A percentile compares a stretch with the other conserved stretches of the same genome.
Evolutionary conservation across 2,797 vertebrate genomes (phyloP).

Genomic region (Typhlichthys subterraneus): DNA sequence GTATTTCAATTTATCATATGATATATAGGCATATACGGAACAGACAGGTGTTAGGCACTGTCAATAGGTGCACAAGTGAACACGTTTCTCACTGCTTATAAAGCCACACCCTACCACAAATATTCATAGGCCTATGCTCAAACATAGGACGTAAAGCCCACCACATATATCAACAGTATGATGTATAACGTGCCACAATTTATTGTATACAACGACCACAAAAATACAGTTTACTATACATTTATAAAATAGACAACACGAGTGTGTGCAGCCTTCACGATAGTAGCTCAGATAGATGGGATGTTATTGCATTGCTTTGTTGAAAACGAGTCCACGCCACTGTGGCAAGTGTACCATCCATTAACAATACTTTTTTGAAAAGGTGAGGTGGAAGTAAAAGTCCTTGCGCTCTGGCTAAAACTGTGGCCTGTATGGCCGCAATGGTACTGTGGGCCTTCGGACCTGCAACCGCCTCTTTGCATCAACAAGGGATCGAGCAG

Average conservation of each 20-base stretch:
- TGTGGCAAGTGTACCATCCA: conserved; percentile 83
- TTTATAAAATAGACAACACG: conserved; percentile 12
- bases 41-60: conserved; percentile 33
- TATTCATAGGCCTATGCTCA: conserved; percentile 25
- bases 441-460: conserved; percentile 73
- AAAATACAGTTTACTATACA: conserved; percentile 41
- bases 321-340: conserved; percentile 73
- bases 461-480: conserved; percentile 74
- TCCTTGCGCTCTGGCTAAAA: conserved; percentile 72
- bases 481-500: conserved; percentile 78
- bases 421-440: conserved; percentile 71
- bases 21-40: conserved; percentile 33
- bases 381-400: conserved; percentile 70
- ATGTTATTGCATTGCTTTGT: conserved; percentile 75
- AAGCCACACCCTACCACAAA: conserved; percentile 40
- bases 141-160: conserved; percentile 56
- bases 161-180: conserved; percentile 46
- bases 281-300: conserved; percentile 57
- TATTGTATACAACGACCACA: conserved; percentile 53
- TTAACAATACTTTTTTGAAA: conserved; percentile 80
- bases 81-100: conserved; percentile 18
- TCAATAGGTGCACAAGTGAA: not conserved
- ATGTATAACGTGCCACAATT: conserved; percentile 45
- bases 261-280: not conserved
- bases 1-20: conserved; percentile 28